Conservation (phyloP, 2,797 vertebrate genomes). For the Harpagifer antarcticus region DNA sequence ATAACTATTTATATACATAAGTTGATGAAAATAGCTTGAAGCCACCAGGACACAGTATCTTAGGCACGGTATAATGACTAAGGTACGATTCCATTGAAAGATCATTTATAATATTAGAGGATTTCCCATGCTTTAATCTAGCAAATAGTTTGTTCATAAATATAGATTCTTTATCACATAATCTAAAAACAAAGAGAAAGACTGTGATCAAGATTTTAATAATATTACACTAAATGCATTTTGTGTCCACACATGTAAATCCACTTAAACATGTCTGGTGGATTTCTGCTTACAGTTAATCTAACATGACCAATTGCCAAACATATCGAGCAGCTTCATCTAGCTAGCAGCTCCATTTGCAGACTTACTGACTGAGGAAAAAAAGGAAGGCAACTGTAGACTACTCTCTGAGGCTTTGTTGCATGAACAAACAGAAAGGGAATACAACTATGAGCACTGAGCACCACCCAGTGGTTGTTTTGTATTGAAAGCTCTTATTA, state of each 20-base stretch:
- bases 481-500: neutral
- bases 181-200: neutral
- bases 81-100: no score
- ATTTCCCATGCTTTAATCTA: neutral
- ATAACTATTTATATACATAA: no score
- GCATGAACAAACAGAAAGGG: neutral
- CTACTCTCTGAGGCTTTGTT: conserved; percentile 10
- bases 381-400: conserved; percentile 7
- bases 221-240: neutral
- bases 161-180: neutral
- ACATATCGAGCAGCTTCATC: conserved; percentile 16
- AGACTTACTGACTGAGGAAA: conserved; percentile 3
- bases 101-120: no score
- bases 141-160: neutral
- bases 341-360: conserved; percentile 10
- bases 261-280: neutral
- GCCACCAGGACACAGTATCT: no score
- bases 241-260: neutral
- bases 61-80: no score
- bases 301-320: conserved; percentile 2
- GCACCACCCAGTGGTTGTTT: conserved; percentile 65
- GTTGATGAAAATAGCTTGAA: no score
- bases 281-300: conserved; percentile 5
- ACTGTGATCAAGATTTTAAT: conserved; percentile 11
- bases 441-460: conserved; percentile 33